Evolutionary conservation across 64 coral and sea anemone genomes (phyloP).

Genomic region (Pocillopora verrucosa): DNA sequence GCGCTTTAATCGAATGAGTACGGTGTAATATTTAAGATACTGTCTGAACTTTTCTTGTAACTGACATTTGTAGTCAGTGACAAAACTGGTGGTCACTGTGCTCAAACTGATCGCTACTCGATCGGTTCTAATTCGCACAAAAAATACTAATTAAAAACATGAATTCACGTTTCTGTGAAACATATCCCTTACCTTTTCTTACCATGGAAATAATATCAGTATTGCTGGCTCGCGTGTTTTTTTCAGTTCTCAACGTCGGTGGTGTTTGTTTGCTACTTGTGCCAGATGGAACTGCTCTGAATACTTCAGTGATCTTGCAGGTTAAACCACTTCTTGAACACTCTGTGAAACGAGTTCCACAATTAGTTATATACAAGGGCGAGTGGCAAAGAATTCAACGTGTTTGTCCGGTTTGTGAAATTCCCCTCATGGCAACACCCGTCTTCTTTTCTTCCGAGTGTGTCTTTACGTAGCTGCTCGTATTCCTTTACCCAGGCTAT

Average conservation of each 20-base stretch:
- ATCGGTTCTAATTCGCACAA: background rate
- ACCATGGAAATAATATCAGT: background rate
- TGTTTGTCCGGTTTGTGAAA: background rate
- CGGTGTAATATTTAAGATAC: no score
- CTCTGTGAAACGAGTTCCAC: background rate
- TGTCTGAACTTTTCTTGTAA: no score
- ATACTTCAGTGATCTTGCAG: background rate
- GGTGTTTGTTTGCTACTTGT: background rate
- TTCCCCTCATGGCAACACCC: background rate
- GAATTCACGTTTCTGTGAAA: background rate
- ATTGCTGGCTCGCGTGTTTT: background rate
- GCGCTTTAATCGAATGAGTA: no score
- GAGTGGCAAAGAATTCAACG: background rate
- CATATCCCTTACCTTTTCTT: slow-evolving; percentile 6
- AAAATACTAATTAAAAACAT: background rate
- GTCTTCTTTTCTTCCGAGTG: background rate
- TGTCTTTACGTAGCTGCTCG: background rate
- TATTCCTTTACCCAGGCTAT: background rate
- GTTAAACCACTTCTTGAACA: background rate
- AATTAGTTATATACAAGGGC: background rate
- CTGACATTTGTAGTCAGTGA: no score
- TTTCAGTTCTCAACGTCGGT: background rate
- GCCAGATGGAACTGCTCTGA: background rate
- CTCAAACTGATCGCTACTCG: background rate
- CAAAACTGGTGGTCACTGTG: no score